phyloP scores from a whole-genome alignment of 1,140 invertebrate genomes.

The Xylocopa sonorina region DNA sequence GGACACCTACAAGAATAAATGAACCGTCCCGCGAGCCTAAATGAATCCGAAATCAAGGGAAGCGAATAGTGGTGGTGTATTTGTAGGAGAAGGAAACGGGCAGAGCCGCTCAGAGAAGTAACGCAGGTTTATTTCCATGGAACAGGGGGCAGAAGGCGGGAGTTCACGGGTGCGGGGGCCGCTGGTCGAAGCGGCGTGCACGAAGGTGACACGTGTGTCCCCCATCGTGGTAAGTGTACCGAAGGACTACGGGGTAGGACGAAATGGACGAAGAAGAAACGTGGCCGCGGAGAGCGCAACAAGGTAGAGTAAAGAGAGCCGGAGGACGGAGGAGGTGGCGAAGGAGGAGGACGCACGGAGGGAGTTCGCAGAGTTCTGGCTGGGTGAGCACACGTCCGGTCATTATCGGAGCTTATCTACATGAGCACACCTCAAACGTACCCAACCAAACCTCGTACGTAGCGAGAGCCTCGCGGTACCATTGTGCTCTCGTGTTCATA shows the following conservation, averaged over 20 bases:
- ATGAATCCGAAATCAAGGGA: too few relatives aligned
- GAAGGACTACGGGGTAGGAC: slow-evolving; percentile 55
- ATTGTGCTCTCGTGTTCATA: slow-evolving; percentile 64
- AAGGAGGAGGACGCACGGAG: slow-evolving; percentile 68
- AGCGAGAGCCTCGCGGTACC: slow-evolving; percentile 55
- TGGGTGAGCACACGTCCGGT: slow-evolving; percentile 82
- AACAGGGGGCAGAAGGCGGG: background rate
- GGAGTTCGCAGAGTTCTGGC: slow-evolving; percentile 81
- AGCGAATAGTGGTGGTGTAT: too few relatives aligned
- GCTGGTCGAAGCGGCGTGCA: background rate
- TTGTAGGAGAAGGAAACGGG: background rate
- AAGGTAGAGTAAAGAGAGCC: slow-evolving; percentile 34
- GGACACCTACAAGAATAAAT: background rate
- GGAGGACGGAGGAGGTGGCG: slow-evolving; percentile 38
- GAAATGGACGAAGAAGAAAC: slow-evolving; percentile 55
- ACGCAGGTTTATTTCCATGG: slow-evolving; percentile 17
- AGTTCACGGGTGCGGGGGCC: background rate
- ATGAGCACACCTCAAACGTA: slow-evolving; percentile 82
- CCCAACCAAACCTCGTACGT: slow-evolving; percentile 73
- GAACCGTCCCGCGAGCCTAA: background rate
- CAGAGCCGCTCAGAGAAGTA: background rate
- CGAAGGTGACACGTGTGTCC: slow-evolving; percentile 57
- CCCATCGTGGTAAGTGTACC: slow-evolving; percentile 47
- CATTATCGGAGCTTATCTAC: slow-evolving; percentile 83
- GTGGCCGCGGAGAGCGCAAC: slow-evolving; percentile 54